Percentiles rank a stretch among this genome's conserved stretches.
These are phyloP conservation scores for Kryptopterus vitreolus DNA, from an alignment of 2,797 vertebrate genomes.

Conservation along the genomic window DNA sequence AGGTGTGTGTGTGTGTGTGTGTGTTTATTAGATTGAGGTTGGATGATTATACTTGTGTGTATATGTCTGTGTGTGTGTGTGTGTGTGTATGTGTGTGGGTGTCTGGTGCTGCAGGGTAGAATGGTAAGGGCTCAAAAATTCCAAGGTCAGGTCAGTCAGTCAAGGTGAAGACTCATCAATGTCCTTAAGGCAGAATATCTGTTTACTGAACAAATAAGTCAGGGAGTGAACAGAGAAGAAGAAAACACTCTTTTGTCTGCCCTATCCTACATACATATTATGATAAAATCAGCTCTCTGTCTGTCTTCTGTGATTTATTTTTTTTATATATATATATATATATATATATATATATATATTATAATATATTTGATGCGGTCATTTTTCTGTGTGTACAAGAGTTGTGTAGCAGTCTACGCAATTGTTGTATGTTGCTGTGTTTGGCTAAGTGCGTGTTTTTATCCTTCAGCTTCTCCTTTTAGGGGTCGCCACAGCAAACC, in stretches of 20 bases:
- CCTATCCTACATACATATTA: neutral
- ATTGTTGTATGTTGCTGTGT: neutral
- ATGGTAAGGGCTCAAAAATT: neutral
- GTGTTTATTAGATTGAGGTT: neutral
- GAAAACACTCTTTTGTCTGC: neutral
- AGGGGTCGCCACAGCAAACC: too few relatives aligned
- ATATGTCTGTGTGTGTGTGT: neutral
- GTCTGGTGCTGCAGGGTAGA: slow-evolving; percentile 28
- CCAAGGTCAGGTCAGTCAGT: slow-evolving; percentile 25
- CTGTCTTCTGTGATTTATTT: too few relatives aligned
- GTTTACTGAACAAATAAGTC: slow-evolving; percentile 32
- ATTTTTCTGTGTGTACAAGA: neutral
- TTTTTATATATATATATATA: too few relatives aligned
- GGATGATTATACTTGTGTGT: neutral
- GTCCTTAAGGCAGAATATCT: neutral
- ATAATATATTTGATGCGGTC: neutral
- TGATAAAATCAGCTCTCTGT: too few relatives aligned
- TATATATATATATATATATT: neutral
- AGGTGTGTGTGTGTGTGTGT: neutral
- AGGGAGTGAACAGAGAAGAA: neutral
- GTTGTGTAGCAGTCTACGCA: neutral
- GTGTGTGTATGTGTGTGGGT: neutral
- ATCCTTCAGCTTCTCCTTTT: too few relatives aligned
- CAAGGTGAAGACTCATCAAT: slow-evolving; percentile 16
- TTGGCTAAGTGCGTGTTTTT: too few relatives aligned